Conservation (phyloP, 2,113 vertebrate genomes). For the Ifrita kowaldi region DNA sequence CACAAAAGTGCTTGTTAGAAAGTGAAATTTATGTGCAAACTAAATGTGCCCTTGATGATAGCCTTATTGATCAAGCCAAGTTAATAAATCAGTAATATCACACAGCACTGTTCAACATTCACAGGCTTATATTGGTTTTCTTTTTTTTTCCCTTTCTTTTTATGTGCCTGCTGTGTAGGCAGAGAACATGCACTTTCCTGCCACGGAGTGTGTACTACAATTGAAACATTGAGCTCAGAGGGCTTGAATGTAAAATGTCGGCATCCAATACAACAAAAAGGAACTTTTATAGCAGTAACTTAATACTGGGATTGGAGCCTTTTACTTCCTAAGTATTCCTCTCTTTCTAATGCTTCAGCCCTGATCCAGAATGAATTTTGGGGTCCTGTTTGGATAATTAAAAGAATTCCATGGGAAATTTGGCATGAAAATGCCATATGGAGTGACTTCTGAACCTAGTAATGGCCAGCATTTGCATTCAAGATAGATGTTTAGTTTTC, state of each 20-base stretch:
- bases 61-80: conserved; percentile 43
- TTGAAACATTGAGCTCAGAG: conserved; percentile 39
- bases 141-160: not conserved
- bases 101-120: conserved; percentile 34
- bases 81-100: conserved; percentile 64
- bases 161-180: conserved; percentile 46
- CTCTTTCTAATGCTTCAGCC: not conserved
- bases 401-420: not conserved
- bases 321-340: not conserved
- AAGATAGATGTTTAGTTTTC: not conserved
- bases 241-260: conserved; percentile 25
- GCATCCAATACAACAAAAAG: not conserved
- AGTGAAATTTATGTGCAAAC: conserved; percentile 60
- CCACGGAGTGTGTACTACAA: not conserved
- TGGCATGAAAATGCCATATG: not conserved
- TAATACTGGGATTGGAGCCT: not conserved
- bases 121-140: conserved; percentile 22
- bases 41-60: conserved; percentile 53
- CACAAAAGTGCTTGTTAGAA: conserved; percentile 56
- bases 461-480: conserved; percentile 13
- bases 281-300: not conserved
- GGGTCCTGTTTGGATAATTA: not conserved
- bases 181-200: conserved; percentile 61
- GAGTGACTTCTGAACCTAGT: not conserved
- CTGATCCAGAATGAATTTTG: not conserved